A percentile compares a stretch with the other conserved stretches of the same genome.
phyloP scores from a whole-genome alignment of 2,888 invertebrate species.

The Noctua janthe region DNA sequence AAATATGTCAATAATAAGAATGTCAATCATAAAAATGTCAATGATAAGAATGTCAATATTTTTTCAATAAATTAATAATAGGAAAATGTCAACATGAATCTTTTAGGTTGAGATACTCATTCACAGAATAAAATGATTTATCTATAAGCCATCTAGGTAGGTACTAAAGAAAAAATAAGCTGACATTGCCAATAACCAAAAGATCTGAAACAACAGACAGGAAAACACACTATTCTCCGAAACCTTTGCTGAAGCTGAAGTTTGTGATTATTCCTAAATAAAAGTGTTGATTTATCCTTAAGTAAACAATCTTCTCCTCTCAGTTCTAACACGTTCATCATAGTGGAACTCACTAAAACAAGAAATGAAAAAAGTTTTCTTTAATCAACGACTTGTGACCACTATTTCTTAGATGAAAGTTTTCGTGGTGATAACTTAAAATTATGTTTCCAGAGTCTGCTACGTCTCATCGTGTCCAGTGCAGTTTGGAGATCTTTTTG shows the following conservation, averaged over 20 bases:
- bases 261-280: conserved; percentile 31
- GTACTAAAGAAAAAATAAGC: not conserved
- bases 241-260: not conserved
- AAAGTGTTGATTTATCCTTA: conserved; percentile 43
- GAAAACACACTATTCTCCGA: not conserved
- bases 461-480: conserved; percentile 51
- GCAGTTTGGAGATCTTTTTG: conserved; percentile 27
- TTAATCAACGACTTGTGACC: conserved; percentile 78
- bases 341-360: conserved; percentile 71
- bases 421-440: conserved; percentile 71
- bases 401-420: conserved; percentile 69
- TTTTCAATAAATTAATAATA: too few species aligned
- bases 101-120: too few species aligned
- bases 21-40: too few species aligned
- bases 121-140: too few species aligned
- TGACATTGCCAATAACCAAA: not conserved
- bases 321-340: conserved; percentile 72
- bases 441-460: conserved; percentile 62
- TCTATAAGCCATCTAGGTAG: too few species aligned
- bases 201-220: not conserved
- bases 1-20: too few species aligned
- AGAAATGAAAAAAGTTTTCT: conserved; percentile 81
- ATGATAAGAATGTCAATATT: too few species aligned
- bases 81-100: too few species aligned
- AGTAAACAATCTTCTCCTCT: conserved; percentile 62